These are phyloP conservation scores for Geotrypetes seraphini DNA, from an alignment of 2,797 vertebrate genomes.

Conservation along the genomic window DNA sequence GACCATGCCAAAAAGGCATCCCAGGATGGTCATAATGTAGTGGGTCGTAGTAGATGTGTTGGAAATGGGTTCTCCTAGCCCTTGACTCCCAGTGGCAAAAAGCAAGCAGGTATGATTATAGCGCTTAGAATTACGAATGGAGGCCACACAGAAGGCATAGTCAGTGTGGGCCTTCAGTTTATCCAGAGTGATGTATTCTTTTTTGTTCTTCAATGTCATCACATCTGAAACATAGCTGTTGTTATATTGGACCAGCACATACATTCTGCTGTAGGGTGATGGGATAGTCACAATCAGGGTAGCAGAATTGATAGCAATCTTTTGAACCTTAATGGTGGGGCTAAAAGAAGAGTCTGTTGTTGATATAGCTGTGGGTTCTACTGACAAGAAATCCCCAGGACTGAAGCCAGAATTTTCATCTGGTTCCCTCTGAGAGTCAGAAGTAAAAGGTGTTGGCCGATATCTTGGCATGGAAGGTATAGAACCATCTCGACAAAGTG, in stretches of 20 bases:
- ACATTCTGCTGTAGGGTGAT: conserved; percentile 93
- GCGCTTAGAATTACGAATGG: conserved; percentile 88
- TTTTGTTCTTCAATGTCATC: conserved; percentile 85
- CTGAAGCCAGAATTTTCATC: conserved; percentile 78
- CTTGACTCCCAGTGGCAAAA: conserved; percentile 77
- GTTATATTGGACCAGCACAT: conserved; percentile 94
- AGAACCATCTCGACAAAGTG: conserved; percentile 83
- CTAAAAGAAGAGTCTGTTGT: conserved; percentile 69
- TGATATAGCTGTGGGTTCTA: conserved; percentile 76
- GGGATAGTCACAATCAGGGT: conserved; percentile 89
- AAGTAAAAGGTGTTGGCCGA: conserved; percentile 71
- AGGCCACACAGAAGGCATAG: conserved; percentile 93
- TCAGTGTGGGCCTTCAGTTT: conserved; percentile 85
- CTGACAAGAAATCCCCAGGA: conserved; percentile 63
- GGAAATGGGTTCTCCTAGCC: conserved; percentile 64
- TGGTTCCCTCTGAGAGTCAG: conserved; percentile 60
- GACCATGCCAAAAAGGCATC: conserved; percentile 95
- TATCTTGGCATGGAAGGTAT: conserved; percentile 63
- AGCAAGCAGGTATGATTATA: conserved; percentile 90
- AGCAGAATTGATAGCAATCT: conserved; percentile 80
- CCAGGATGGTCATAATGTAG: conserved; percentile 96
- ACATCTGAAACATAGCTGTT: conserved; percentile 87
- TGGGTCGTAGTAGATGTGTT: conserved; percentile 92
- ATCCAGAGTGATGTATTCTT: conserved; percentile 86
- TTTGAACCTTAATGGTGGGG: conserved; percentile 83